phyloP scores from a whole-genome alignment of 2,113 vertebrate species.

The Psittacara wagleri region DNA sequence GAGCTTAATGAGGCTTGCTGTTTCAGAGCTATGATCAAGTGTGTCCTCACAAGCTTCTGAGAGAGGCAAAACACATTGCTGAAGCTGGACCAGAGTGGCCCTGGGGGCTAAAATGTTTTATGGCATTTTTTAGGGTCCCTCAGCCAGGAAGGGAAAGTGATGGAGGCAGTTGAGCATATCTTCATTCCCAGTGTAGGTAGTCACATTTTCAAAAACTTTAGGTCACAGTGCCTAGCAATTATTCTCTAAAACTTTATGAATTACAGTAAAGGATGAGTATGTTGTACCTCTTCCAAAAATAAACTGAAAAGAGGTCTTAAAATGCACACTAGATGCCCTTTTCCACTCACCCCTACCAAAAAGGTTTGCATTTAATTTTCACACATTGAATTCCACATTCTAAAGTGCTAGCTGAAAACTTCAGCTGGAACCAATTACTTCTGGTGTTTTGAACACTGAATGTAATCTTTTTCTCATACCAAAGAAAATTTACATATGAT shows the following conservation, averaged over 20 bases:
- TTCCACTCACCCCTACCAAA: not conserved
- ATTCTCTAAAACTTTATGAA: not conserved
- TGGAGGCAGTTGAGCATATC: not conserved
- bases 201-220: constrained; percentile 10
- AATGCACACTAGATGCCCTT: not conserved
- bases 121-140: not conserved
- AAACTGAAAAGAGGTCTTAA: not conserved
- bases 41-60: not conserved
- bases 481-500: not conserved
- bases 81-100: not conserved
- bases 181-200: not conserved
- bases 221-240: not conserved
- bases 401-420: constrained; percentile 10
- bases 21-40: not conserved
- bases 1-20: not conserved
- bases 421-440: constrained; percentile 15
- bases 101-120: not conserved
- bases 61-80: not conserved
- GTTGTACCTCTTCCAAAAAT: not conserved
- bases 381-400: not conserved
- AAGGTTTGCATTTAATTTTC: constrained; percentile 19
- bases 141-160: not conserved
- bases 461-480: constrained; percentile 32
- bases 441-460: constrained; percentile 41
- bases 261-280: not conserved